A percentile compares a stretch with the other conserved stretches of the same genome.
phyloP scores from a whole-genome alignment of 2,888 invertebrate genomes.

The Gerris lacustris region DNA sequence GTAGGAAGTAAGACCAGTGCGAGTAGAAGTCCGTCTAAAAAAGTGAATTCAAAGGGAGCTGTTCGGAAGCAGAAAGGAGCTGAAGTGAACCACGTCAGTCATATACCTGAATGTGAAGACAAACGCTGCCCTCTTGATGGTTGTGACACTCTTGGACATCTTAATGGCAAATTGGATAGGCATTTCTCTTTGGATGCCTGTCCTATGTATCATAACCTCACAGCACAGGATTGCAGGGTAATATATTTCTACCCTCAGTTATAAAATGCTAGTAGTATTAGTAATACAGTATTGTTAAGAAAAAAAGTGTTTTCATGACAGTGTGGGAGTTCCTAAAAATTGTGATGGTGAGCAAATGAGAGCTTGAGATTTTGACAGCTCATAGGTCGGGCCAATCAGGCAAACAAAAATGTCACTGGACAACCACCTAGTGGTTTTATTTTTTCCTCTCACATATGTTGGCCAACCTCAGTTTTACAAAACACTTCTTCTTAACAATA shows the following conservation, averaged over 20 bases:
- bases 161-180: slow-evolving; percentile 62
- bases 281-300: background rate
- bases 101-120: slow-evolving; percentile 40
- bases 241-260: background rate
- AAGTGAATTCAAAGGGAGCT: slow-evolving; percentile 36
- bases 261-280: background rate
- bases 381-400: no score
- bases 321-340: background rate
- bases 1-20: slow-evolving; percentile 40
- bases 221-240: slow-evolving; percentile 55
- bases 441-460: no score
- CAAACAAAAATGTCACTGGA: no score
- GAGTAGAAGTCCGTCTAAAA: slow-evolving; percentile 52
- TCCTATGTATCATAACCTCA: slow-evolving; percentile 79
- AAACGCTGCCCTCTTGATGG: slow-evolving; percentile 71
- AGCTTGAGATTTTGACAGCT: no score
- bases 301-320: background rate
- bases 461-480: no score
- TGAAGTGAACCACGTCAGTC: slow-evolving; percentile 13
- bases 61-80: slow-evolving; percentile 24
- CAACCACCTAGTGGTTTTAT: no score
- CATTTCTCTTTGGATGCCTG: slow-evolving; percentile 89
- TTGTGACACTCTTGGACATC: slow-evolving; percentile 76
- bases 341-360: no score
- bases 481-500: no score